Conservation (phyloP, 1,140 invertebrate species). For the Aphelenchoides fujianensis region DNA sequence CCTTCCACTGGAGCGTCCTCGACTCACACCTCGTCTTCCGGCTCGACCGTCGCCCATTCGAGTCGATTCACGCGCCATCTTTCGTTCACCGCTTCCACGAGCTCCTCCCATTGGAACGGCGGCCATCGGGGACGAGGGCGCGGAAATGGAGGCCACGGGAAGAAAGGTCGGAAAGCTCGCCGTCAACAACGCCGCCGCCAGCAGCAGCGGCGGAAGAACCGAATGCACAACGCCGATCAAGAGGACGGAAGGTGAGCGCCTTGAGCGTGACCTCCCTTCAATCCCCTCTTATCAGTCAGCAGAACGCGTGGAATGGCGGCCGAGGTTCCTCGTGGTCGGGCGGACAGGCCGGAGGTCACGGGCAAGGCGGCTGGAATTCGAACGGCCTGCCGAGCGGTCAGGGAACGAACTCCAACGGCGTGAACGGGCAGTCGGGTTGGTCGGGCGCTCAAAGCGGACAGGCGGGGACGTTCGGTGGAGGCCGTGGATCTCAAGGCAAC, state of each 20-base stretch:
- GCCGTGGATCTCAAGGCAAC: no score
- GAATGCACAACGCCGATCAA: background rate
- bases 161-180: background rate
- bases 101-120: background rate
- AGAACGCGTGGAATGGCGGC: background rate
- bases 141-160: background rate
- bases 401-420: background rate
- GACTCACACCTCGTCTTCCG: no score
- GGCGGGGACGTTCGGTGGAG: no score
- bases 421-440: no score
- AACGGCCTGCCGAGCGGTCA: background rate
- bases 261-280: no score
- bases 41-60: no score
- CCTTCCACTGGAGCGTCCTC: background rate
- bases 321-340: background rate
- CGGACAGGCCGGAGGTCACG: background rate
- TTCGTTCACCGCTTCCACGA: background rate
- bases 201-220: background rate
- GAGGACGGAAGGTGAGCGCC: background rate
- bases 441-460: no score
- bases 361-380: background rate
- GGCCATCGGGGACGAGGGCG: background rate
- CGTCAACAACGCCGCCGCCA: background rate
- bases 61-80: no score
- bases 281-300: no score